Base-by-base conservation (phyloP, 2,113 vertebrate genomes). In the Electrona antarctica region DNA sequence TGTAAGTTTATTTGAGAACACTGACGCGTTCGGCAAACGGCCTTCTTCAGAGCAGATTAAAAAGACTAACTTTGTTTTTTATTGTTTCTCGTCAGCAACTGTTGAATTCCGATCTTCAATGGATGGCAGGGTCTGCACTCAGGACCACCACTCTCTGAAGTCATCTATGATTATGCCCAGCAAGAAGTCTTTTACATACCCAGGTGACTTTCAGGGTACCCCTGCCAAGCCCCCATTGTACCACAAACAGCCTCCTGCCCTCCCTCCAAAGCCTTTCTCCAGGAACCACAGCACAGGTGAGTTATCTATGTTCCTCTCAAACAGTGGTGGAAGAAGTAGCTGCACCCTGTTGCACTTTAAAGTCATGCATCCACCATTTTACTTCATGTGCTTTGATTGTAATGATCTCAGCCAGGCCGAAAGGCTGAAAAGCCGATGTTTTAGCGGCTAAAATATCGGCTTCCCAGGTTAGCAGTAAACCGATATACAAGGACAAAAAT, bases 221-320 rank as follows among this genome's bases (percentile, higher is more conserved):
- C 95, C 94, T 67, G 84, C 94, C 92, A 98, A 98, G 91, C 95
- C 96, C 74, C 92, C 95, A 49, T 89, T 96, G 87, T 96, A 96
- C 87, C 96, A 96, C 92, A 99, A 99, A 92, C 97, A 99, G 88
- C 97, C 97, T 87, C 98, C 98, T 11, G 98, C 97, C 87, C 95
- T 99, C 90, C 98, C 97, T 88, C 98, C 98, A 78, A 99, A 99
- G 89, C 98, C 98, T 85, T 96, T 97, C 92, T 91, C 95, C 88
- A 94, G 97, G 92, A 98, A 95, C 94, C 96, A 98, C 84, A 95
- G 95, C 93, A 93, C 95, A 93, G 97, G 97, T 99, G 91, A 95
- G 95, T 59, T 11, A 8, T 47, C 14, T 21, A 9, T 45, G 0
- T 14, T 41, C 5, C 33, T 4, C 33, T 41, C 33, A 41, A 41